Conservation (phyloP, 2,113 vertebrate genomes). For the Climacteris rufus region DNA sequence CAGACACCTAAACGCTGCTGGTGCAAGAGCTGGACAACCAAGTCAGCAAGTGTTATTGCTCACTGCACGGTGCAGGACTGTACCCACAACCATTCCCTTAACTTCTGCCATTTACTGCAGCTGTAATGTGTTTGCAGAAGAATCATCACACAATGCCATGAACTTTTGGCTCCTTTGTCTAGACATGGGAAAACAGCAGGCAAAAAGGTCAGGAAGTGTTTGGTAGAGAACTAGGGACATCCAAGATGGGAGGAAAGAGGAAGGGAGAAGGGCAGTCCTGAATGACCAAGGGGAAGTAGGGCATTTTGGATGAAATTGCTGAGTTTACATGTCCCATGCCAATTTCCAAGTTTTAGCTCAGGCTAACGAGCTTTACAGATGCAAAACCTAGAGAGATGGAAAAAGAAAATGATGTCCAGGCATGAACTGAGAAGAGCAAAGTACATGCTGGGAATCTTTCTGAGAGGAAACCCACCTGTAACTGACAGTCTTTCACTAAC, state of each 20-base stretch:
- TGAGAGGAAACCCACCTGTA: not conserved
- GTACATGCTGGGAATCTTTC: not conserved
- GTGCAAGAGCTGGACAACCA: not conserved
- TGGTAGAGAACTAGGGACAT: not conserved
- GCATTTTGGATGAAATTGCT: not conserved
- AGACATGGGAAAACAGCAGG: not conserved
- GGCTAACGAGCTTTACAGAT: not conserved
- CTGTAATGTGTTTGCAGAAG: not conserved
- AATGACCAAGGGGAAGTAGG: not conserved
- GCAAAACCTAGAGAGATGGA: not conserved
- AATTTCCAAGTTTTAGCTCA: not conserved
- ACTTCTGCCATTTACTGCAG: not conserved
- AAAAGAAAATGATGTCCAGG: not conserved
- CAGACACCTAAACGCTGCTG: not conserved
- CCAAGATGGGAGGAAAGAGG: not conserved
- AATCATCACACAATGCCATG: not conserved
- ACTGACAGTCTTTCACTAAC: not conserved
- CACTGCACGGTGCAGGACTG: not conserved
- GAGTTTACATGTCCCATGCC: not conserved
- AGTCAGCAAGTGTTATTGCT: not conserved
- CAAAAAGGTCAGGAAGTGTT: not conserved
- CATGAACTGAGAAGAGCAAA: not conserved
- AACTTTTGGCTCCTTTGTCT: not conserved
- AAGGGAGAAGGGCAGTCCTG: not conserved
- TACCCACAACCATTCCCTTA: not conserved